These are phyloP conservation scores for Desmophyllum pertusum DNA, from an alignment of 92 coral and sea anemone genomes.

Conservation along the genomic window DNA sequence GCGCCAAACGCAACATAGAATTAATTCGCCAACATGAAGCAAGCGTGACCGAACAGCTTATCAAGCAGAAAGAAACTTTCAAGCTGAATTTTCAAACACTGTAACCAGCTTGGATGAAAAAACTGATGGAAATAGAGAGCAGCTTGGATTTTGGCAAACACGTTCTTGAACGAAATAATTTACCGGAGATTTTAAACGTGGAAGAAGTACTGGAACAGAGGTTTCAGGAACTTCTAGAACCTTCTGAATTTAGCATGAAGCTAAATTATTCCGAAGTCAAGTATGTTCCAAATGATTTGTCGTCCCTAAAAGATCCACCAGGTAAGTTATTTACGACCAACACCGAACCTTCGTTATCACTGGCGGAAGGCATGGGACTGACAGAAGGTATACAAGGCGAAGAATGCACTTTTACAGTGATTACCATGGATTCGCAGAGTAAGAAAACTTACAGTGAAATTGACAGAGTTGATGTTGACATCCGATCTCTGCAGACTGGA, in stretches of 20 bases:
- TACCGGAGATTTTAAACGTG: constrained; percentile 30
- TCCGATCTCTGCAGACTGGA: neutral
- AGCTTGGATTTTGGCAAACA: constrained; percentile 18
- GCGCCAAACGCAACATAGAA: neutral
- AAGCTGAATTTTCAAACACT: constrained; percentile 1
- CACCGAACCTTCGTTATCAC: constrained; percentile 3
- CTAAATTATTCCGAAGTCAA: neutral
- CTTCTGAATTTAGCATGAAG: neutral
- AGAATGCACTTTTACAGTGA: neutral
- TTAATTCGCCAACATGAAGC: constrained; percentile 10
- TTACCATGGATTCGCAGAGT: neutral
- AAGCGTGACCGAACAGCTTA: neutral
- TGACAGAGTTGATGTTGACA: neutral
- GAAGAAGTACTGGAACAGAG: constrained; percentile 26
- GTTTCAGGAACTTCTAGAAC: constrained; percentile 18
- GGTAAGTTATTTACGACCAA: neutral
- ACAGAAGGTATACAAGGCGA: constrained; percentile 7
- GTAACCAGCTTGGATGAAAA: neutral
- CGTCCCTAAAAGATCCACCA: neutral
- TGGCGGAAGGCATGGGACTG: neutral
- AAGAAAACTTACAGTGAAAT: constrained; percentile 8
- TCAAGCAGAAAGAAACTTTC: neutral
- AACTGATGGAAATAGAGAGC: constrained; percentile 7
- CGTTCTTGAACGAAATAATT: constrained; percentile 10
- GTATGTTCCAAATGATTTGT: constrained; percentile 7